Conservation (phyloP, 2,113 vertebrate genomes). For the Artemisiospiza belli region DNA sequence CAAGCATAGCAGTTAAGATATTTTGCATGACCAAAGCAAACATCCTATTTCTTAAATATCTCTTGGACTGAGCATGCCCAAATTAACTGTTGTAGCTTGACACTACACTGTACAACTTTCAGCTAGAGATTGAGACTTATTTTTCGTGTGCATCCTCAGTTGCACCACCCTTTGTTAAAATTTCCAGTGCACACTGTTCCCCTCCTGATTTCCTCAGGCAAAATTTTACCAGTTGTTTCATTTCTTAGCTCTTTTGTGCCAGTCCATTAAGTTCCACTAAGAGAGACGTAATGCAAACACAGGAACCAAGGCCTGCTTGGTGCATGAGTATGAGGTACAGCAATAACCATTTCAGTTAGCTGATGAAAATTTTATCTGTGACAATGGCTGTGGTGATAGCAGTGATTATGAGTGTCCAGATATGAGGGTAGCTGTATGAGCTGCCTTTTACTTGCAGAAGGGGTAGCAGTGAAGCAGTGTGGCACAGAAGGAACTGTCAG, state of each 20-base stretch:
- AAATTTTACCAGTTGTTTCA: neutral
- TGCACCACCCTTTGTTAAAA: neutral
- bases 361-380: neutral
- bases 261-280: neutral
- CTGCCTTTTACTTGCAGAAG: neutral
- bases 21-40: neutral
- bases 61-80: neutral
- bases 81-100: neutral
- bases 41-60: neutral
- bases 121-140: neutral
- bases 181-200: fast-evolving
- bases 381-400: neutral
- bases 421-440: neutral
- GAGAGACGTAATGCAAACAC: neutral
- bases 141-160: fast-evolving
- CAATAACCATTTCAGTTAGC: neutral
- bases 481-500: neutral
- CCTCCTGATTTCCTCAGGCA: neutral
- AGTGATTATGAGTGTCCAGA: neutral
- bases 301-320: neutral
- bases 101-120: neutral
- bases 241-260: neutral
- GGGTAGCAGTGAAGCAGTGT: neutral
- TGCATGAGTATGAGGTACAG: neutral
- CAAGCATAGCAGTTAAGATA: neutral